Evolutionary conservation across 2,888 invertebrate genomes (phyloP).

Genomic region (Merodon equestris): DNA sequence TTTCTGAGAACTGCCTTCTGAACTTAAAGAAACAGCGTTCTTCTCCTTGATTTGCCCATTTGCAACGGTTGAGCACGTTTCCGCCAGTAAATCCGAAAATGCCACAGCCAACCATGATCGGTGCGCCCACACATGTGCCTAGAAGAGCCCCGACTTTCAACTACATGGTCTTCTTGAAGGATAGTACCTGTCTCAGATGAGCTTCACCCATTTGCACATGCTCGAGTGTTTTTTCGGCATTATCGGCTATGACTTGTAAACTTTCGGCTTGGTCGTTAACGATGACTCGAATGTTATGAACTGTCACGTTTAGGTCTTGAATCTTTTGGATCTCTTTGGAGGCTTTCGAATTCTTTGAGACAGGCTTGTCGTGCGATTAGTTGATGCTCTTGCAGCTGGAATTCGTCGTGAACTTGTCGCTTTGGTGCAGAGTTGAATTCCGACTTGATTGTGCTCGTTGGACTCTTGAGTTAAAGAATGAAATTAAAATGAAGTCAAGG

Average conservation of each 20-base stretch:
- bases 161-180: slow-evolving; percentile 83
- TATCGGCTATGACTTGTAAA: slow-evolving; percentile 82
- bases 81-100: slow-evolving; percentile 84
- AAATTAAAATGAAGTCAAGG: slow-evolving; percentile 16
- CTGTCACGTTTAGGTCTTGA: slow-evolving; percentile 84
- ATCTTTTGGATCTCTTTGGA: slow-evolving; percentile 86
- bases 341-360: slow-evolving; percentile 83
- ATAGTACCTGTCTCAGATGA: slow-evolving; percentile 82
- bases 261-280: slow-evolving; percentile 82
- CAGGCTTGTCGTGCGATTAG: slow-evolving; percentile 77
- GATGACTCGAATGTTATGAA: slow-evolving; percentile 81
- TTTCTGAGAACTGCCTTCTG: too few relatives aligned
- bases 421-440: slow-evolving; percentile 69
- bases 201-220: slow-evolving; percentile 82
- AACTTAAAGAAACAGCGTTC: too few relatives aligned
- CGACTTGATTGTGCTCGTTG: slow-evolving; percentile 70
- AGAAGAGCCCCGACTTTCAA: slow-evolving; percentile 86
- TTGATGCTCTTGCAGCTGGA: slow-evolving; percentile 75
- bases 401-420: slow-evolving; percentile 73
- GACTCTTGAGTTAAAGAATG: slow-evolving; percentile 75
- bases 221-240: slow-evolving; percentile 81
- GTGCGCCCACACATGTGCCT: slow-evolving; percentile 85
- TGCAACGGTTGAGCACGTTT: slow-evolving; percentile 79
- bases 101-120: slow-evolving; percentile 85
- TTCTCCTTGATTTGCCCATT: slow-evolving; percentile 75